Conservation (phyloP, 2,888 invertebrate species). For the Drosophila mayaguana region DNA sequence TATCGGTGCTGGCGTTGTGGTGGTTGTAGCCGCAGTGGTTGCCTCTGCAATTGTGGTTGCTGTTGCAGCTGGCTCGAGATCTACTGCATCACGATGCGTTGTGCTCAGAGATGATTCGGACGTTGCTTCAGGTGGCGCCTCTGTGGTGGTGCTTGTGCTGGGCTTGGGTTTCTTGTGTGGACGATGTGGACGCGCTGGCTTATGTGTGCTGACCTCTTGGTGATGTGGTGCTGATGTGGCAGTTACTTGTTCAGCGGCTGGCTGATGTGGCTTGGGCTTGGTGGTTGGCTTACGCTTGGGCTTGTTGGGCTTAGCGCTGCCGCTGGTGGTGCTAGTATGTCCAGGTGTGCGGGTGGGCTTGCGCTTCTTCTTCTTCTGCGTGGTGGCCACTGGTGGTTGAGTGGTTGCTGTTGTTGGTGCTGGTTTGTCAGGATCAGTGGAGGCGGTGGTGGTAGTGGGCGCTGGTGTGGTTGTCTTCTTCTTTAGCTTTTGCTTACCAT, state of each 20-base stretch:
- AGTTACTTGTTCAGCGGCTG: slow-evolving; percentile 22
- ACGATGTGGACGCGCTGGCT: slow-evolving; percentile 44
- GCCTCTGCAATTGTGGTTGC: slow-evolving; percentile 1
- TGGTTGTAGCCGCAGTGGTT: slow-evolving; percentile 19
- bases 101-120: slow-evolving; percentile 6
- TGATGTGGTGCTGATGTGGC: slow-evolving; percentile 57
- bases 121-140: not conserved
- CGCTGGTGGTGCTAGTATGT: slow-evolving; percentile 18
- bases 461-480: slow-evolving; percentile 68
- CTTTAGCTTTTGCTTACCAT: slow-evolving; percentile 77
- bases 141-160: slow-evolving; percentile 35
- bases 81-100: slow-evolving; percentile 22
- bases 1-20: slow-evolving; percentile 34
- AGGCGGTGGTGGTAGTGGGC: slow-evolving; percentile 16
- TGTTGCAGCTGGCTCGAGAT: slow-evolving; percentile 20
- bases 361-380: slow-evolving; percentile 78
- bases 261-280: slow-evolving; percentile 59
- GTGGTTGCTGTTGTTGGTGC: slow-evolving; percentile 31
- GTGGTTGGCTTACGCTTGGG: slow-evolving; percentile 45
- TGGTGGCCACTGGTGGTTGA: slow-evolving; percentile 39
- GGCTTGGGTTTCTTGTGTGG: slow-evolving; percentile 61
- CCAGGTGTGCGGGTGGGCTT: slow-evolving; percentile 78
- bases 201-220: slow-evolving; percentile 38
- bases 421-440: slow-evolving; percentile 33
- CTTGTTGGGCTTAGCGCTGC: slow-evolving; percentile 34